phyloP scores from a whole-genome alignment of 1,140 invertebrate species.

The Scaptomyza montana region DNA sequence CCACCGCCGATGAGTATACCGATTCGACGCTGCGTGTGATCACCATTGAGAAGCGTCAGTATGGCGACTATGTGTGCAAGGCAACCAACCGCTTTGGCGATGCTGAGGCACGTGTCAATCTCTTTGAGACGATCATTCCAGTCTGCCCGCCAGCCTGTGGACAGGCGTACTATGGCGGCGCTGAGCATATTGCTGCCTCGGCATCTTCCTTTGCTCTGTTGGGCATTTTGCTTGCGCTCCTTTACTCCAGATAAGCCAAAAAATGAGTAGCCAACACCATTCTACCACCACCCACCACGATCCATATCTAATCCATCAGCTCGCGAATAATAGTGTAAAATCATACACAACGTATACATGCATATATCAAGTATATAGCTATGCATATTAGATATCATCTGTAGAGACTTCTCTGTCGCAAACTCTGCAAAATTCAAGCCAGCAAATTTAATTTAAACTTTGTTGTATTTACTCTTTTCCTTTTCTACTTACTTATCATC shows the following conservation, averaged over 20 bases:
- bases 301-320: slow-evolving; percentile 43
- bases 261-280: slow-evolving; percentile 5
- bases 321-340: slow-evolving; percentile 55
- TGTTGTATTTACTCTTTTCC: slow-evolving; percentile 23
- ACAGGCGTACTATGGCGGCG: slow-evolving; percentile 87
- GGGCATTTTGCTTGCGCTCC: slow-evolving; percentile 61
- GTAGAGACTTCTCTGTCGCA: slow-evolving; percentile 36
- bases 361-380: slow-evolving; percentile 50
- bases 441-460: slow-evolving; percentile 15
- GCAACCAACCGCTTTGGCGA: slow-evolving; percentile 95
- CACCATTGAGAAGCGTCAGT: slow-evolving; percentile 95
- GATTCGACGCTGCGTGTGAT: slow-evolving; percentile 94
- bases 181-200: slow-evolving; percentile 78
- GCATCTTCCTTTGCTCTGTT: slow-evolving; percentile 71
- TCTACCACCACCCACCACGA: slow-evolving; percentile 12
- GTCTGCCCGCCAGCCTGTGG: slow-evolving; percentile 96
- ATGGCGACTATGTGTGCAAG: slow-evolving; percentile 93
- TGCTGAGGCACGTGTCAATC: slow-evolving; percentile 89
- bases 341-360: slow-evolving; percentile 49
- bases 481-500: slow-evolving; percentile 4
- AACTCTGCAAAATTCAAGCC: slow-evolving; percentile 8
- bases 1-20: slow-evolving; percentile 94
- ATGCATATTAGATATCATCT: slow-evolving; percentile 48
- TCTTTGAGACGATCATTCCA: slow-evolving; percentile 95
- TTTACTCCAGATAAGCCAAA: slow-evolving; percentile 81